Conservation (phyloP, 2,888 invertebrate genomes). For the Meganola albula region DNA sequence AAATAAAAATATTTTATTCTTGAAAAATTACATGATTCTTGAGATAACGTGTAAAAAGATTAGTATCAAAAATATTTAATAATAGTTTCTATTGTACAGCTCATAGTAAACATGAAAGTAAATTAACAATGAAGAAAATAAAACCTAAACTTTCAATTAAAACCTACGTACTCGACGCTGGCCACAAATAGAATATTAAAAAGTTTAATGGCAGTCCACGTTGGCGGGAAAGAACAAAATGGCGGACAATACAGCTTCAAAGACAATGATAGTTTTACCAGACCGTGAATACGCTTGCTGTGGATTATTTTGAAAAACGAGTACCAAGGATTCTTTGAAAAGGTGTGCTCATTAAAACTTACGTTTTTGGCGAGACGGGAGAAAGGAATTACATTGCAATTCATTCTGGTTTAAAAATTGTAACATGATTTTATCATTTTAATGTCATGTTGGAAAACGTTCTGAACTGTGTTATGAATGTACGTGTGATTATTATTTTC, state of each 20-base stretch:
- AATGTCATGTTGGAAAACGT: too few species aligned
- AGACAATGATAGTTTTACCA: slow-evolving; percentile 52
- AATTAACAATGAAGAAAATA: background rate
- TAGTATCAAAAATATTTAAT: too few species aligned
- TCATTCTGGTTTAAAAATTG: slow-evolving; percentile 7
- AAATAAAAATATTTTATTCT: too few species aligned
- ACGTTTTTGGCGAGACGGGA: slow-evolving; percentile 11
- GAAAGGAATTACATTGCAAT: slow-evolving; percentile 21
- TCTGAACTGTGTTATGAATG: too few species aligned
- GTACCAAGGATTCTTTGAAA: slow-evolving; percentile 24
- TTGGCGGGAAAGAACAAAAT: slow-evolving; percentile 29
- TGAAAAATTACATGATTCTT: too few species aligned
- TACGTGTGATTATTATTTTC: too few species aligned
- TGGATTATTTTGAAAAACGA: slow-evolving; percentile 27
- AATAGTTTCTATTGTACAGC: too few species aligned
- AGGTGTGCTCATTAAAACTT: slow-evolving; percentile 27
- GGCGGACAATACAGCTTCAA: slow-evolving; percentile 40
- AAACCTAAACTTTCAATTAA: slow-evolving; percentile 15
- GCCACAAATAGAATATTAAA: slow-evolving; percentile 29
- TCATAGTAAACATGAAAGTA: too few species aligned
- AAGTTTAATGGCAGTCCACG: slow-evolving; percentile 38
- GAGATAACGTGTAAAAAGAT: too few species aligned
- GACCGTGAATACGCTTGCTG: slow-evolving; percentile 42
- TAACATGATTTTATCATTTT: too few species aligned
- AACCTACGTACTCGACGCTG: slow-evolving; percentile 21